These are phyloP conservation scores for Mimumesa dahlbomi DNA, from an alignment of 2,888 invertebrate species.

Conservation along the genomic window DNA sequence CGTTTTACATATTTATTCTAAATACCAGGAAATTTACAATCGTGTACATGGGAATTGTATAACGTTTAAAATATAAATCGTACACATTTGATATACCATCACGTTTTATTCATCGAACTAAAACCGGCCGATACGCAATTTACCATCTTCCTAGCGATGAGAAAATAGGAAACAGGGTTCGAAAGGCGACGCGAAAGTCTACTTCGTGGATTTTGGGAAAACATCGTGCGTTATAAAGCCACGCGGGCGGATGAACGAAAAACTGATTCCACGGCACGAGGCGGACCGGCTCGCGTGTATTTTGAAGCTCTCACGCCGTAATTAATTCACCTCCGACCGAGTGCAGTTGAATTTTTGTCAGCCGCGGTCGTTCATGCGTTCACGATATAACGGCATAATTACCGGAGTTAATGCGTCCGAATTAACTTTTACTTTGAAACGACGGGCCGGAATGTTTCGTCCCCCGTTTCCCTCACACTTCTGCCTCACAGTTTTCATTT, in stretches of 20 bases:
- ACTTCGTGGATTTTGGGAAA: too few species aligned
- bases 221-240: not conserved
- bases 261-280: not conserved
- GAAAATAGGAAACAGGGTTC: too few species aligned
- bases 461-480: too few species aligned
- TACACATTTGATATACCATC: too few species aligned
- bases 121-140: too few species aligned
- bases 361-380: slow-evolving; percentile 5
- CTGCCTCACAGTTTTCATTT: slow-evolving; percentile 23
- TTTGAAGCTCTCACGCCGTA: slow-evolving; percentile 13
- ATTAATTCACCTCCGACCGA: slow-evolving; percentile 16
- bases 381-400: slow-evolving; percentile 32
- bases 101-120: too few species aligned
- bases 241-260: not conserved
- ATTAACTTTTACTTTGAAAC: slow-evolving; percentile 41
- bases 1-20: too few species aligned
- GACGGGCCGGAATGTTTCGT: slow-evolving; percentile 4
- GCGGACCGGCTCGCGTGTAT: slow-evolving; percentile 2
- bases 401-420: slow-evolving; percentile 27
- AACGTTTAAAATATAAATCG: too few species aligned
- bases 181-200: too few species aligned
- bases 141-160: too few species aligned
- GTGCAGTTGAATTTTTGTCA: slow-evolving; percentile 1
- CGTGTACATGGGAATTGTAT: too few species aligned
- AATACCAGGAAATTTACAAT: too few species aligned